Evolutionary conservation across 2,113 vertebrate species (phyloP), one percentile per base, ranked within the genome.

Genomic region (Dasypus novemcinctus): DNA sequence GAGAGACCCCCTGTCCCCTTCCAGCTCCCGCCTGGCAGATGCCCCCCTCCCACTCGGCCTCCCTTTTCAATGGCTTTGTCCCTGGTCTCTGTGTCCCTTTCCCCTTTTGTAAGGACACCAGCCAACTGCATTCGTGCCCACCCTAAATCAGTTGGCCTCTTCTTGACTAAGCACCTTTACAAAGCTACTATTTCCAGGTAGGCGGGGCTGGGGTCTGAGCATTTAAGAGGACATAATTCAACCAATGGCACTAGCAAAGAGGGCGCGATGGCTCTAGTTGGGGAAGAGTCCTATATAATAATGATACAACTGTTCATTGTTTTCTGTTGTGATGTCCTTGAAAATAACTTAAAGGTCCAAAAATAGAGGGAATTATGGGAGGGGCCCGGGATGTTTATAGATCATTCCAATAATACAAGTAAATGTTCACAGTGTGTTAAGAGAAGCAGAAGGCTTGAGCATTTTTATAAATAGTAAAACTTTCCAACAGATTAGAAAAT

Each of bases 181-280:
- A 18, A 54, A 54, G 52, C 15, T 54, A 54, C 13, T 54, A 54
- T 6, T 59, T 59, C 57, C 57, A 59, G 21, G 23, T 23, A 59
- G 57, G n/a, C n/a, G 57, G 57, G 21, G 57, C 4, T 59, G 21
- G 57, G 57, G 5, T 59, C 23, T 21, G 57, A 59, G 4, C 57
- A 59, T 59, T 59, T 59, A 6, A 59, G 57, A 59, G 20, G 57
- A 59, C 21, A 59, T 6, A 21, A 59, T 23, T 59, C 57, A 59
- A 23, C 21, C 57, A 23, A 59, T 59, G 23, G 20, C 57, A 31
- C 2, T 7, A 87, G 5, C n/a, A 12, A 20, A 13, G 69, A 63
- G 1, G 7, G 1, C 0, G 21, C 31, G 46, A 12, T 6, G 4
- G 27, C 46, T 68, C 31, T 17, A 0, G 54, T n/a, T 49, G 66